A percentile compares a stretch with the other conserved stretches of the same genome.
Conservation (phyloP, 2,797 vertebrate genomes). For the Gastrophryne carolinensis region DNA sequence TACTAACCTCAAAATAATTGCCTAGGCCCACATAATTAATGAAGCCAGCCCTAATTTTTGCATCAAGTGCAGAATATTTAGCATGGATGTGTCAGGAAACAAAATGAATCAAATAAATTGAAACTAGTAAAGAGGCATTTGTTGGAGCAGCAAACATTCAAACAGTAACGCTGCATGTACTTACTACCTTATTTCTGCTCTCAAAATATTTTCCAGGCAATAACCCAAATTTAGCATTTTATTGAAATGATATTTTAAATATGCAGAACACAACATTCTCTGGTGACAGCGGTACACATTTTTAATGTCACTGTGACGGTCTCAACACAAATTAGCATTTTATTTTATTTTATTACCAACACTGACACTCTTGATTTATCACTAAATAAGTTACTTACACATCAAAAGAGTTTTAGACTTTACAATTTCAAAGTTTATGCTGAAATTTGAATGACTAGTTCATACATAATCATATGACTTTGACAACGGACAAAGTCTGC, state of each 20-base stretch:
- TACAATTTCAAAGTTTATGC: neutral
- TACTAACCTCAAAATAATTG: neutral
- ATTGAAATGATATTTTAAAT: constrained; percentile 45
- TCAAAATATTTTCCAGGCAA: constrained; percentile 31
- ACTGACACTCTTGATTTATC: neutral
- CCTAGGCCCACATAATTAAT: constrained; percentile 2
- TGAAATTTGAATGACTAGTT: neutral
- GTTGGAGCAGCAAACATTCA: neutral
- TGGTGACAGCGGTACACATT: constrained; percentile 29
- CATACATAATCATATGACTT: no score
- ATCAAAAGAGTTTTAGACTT: neutral
- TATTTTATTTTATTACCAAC: constrained; percentile 5
- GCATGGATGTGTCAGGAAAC: neutral
- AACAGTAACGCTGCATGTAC: constrained; percentile 14
- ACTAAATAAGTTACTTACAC: neutral
- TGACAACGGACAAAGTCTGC: no score
- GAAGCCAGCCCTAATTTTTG: constrained; percentile 6
- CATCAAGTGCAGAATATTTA: neutral
- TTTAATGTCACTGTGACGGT: constrained; percentile 10
- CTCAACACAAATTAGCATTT: constrained; percentile 24
- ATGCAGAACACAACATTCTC: constrained; percentile 32
- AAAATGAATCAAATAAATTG: neutral
- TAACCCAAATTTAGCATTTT: constrained; percentile 35
- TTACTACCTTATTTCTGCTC: neutral
- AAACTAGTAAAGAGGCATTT: neutral